Percentiles rank a stretch among this genome's conserved stretches.
phyloP scores from a whole-genome alignment of 2,113 vertebrate genomes.

The Rissa tridactyla region DNA sequence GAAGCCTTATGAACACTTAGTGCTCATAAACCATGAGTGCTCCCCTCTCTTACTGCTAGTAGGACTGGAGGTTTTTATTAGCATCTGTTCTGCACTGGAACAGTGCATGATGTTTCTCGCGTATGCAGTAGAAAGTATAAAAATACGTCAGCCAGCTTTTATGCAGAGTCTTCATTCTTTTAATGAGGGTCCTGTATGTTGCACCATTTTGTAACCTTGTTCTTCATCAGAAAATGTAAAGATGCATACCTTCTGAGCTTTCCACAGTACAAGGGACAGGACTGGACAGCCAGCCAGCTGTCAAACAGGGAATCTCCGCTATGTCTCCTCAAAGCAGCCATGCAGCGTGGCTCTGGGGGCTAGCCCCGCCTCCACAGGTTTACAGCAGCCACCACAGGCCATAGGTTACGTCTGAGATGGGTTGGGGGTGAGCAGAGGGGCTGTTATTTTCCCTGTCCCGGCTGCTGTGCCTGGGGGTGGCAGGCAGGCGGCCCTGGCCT shows the following conservation, averaged over 20 bases:
- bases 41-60: background rate
- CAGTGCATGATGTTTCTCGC: background rate
- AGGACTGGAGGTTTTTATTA: background rate
- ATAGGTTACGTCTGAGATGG: rapidly evolving
- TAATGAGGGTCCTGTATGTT: background rate
- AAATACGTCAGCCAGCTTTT: background rate
- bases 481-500: background rate
- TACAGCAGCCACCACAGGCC: background rate
- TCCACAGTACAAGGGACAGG: background rate
- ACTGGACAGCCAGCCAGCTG: background rate
- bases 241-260: background rate
- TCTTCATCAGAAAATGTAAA: background rate
- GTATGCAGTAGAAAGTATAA: background rate
- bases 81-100: background rate
- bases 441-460: background rate
- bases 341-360: rapidly evolving
- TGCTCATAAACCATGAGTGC: background rate
- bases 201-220: background rate
- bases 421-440: background rate
- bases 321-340: background rate
- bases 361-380: rapidly evolving
- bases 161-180: background rate
- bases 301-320: background rate
- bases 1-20: background rate
- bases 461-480: background rate